Evolutionary conservation across 2,888 invertebrate genomes (phyloP), one percentile per base, ranked within the genome.

Genomic region (Ophion costatus): DNA sequence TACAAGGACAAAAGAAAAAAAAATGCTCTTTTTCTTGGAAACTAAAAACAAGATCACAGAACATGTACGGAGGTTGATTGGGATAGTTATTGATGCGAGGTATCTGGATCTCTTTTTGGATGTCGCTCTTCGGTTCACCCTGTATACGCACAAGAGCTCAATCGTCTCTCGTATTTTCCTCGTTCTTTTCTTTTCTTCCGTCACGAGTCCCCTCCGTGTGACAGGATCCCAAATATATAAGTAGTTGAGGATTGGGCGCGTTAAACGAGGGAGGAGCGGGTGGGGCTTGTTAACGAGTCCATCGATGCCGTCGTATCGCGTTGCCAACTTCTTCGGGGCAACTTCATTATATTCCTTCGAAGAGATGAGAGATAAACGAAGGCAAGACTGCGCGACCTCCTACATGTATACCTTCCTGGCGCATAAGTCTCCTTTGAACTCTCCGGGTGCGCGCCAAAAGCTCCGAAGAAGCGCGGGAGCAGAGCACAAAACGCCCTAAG

Each of bases 331-430:
- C 51, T 57, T n/a, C 51, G 51, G 5, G 51, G 70, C 84, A 76
- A 79, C 81, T 84, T 84, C 79, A 85, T 82, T 85, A 82, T 80
- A 85, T 79, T 79, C 63, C 76, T 73, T 42, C 77, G 42, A 75
- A 61, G 73, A 81, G 71, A 86, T 74, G 83, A 82, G 84, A 84
- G 79, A 79, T 74, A 82, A 86, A 81, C 77, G 79, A 75, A 85
- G 67, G 74, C 82, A 73, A 59, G 83, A 79, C 80, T 84, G 83
- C 73, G 69, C 80, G 71, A 42, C 57, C 51, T 51, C 63, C 51
- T 67, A 61, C 20, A 76, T 59, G 57, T 75, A 24, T 59, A 63
- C 64, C 66, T 38, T 38, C 51, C 17, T 14, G 51, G 51, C n/a
- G 66, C 22, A 22, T 70, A 81, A 81, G 69, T 81, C 81, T 64